Percentiles rank a stretch among this genome's conserved stretches.
Conservation (phyloP, 1,140 invertebrate genomes). For the Drosophila sp. region DNA sequence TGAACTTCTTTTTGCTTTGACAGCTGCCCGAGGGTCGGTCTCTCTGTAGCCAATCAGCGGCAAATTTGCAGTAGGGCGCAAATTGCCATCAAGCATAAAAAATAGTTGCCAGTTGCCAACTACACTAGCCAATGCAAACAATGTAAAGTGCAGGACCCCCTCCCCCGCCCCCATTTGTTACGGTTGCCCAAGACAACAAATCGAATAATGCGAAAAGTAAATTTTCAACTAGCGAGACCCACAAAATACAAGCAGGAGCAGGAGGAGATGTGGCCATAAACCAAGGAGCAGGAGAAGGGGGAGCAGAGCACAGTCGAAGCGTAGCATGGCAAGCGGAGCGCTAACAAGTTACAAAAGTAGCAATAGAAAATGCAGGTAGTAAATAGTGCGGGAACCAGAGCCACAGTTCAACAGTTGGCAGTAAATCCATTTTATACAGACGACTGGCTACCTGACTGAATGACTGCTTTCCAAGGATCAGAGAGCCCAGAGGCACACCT, state of each 20-base stretch:
- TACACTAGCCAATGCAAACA: constrained; percentile 54
- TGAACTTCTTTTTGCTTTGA: constrained; percentile 60
- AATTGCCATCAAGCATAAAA: constrained; percentile 80
- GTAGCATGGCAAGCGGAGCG: constrained; percentile 55
- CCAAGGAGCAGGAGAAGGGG: constrained; percentile 16
- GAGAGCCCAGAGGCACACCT: background rate
- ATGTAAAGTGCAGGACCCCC: constrained; percentile 72
- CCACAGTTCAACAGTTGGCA: constrained; percentile 78
- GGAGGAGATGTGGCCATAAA: constrained; percentile 52
- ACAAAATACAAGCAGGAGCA: constrained; percentile 32
- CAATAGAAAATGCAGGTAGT: constrained; percentile 81
- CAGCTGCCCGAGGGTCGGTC: constrained; percentile 53
- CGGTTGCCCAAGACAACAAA: constrained; percentile 77
- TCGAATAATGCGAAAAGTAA: constrained; percentile 81
- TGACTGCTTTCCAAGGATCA: constrained; percentile 19
- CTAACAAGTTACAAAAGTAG: constrained; percentile 81
- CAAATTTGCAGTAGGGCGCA: constrained; percentile 77
- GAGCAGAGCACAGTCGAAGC: constrained; percentile 30
- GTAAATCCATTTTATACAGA: constrained; percentile 82
- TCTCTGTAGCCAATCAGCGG: constrained; percentile 71
- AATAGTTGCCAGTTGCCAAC: constrained; percentile 62
- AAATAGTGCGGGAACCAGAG: constrained; percentile 63
- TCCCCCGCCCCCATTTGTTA: background rate
- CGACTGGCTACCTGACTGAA: constrained; percentile 67
- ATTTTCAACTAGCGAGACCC: constrained; percentile 63